Percentiles rank a stretch among this genome's conserved stretches.
phyloP scores from a whole-genome alignment of 1,140 invertebrate species.

The Trichogramma pretiosum region DNA sequence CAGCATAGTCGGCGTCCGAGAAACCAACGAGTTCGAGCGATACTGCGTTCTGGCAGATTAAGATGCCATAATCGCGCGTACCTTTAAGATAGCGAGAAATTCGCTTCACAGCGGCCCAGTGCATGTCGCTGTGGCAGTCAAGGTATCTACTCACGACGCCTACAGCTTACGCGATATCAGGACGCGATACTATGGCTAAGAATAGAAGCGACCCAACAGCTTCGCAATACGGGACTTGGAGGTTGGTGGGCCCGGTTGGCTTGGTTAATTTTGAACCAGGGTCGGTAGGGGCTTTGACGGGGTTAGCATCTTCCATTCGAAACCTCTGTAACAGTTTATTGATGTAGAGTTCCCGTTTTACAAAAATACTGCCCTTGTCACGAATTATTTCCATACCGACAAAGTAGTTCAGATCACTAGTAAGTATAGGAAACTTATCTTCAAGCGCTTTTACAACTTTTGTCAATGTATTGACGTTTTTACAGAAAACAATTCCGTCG shows the following conservation, averaged over 20 bases:
- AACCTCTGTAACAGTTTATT: slow-evolving; percentile 26
- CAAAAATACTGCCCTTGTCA: slow-evolving; percentile 17
- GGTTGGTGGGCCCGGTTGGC: not conserved
- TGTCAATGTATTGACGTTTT: not conserved
- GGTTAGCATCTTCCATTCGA: slow-evolving; percentile 26
- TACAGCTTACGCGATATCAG: slow-evolving; percentile 36
- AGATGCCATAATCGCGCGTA: slow-evolving; percentile 21
- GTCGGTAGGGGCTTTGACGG: slow-evolving; percentile 20
- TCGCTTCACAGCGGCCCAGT: slow-evolving; percentile 26
- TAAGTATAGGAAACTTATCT: slow-evolving; percentile 9
- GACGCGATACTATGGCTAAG: slow-evolving; percentile 29
- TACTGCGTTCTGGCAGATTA: slow-evolving; percentile 8
- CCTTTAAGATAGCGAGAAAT: slow-evolving; percentile 27
- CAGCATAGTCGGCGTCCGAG: slow-evolving; percentile 30
- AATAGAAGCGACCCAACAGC: slow-evolving; percentile 35
- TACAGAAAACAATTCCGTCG: slow-evolving; percentile 13
- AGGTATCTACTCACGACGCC: slow-evolving; percentile 24
- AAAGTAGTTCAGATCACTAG: slow-evolving; percentile 9
- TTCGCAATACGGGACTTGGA: slow-evolving; percentile 28
- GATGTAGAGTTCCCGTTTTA: slow-evolving; percentile 26
- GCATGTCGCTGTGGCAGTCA: slow-evolving; percentile 19
- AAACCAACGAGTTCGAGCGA: slow-evolving; percentile 21
- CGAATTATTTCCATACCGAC: slow-evolving; percentile 8
- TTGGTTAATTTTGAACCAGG: not conserved
- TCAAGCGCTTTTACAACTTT: not conserved